Conservation (phyloP, 1,140 invertebrate species). For the Orussus abietinus region DNA sequence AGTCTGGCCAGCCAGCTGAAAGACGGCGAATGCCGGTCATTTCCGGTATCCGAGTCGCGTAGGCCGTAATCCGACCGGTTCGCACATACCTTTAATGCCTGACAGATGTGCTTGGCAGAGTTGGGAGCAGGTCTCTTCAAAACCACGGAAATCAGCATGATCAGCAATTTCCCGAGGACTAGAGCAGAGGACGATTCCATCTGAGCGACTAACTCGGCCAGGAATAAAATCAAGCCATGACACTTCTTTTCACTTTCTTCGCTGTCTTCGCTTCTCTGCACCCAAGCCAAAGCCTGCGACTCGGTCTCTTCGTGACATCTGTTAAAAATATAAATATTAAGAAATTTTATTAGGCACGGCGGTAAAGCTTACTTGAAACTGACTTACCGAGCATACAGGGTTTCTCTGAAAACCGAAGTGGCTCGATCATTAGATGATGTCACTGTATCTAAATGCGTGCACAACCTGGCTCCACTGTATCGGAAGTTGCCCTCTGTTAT, state of each 20-base stretch:
- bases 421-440: slow-evolving; percentile 31
- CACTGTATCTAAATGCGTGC: slow-evolving; percentile 57
- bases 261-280: slow-evolving; percentile 27
- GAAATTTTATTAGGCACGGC: slow-evolving; percentile 1
- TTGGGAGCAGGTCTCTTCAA: slow-evolving; percentile 42
- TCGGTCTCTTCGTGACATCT: slow-evolving; percentile 44
- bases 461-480: slow-evolving; percentile 63
- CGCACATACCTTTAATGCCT: slow-evolving; percentile 49
- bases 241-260: slow-evolving; percentile 42
- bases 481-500: slow-evolving; percentile 64
- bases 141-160: slow-evolving; percentile 40
- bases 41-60: too few relatives aligned
- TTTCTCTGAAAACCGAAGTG: slow-evolving; percentile 53
- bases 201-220: slow-evolving; percentile 48
- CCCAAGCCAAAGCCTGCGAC: slow-evolving; percentile 28
- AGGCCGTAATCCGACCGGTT: too few relatives aligned
- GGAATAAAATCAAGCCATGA: slow-evolving; percentile 46
- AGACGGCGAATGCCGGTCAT: too few relatives aligned
- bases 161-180: slow-evolving; percentile 39
- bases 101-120: slow-evolving; percentile 51
- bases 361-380: slow-evolving; percentile 1
- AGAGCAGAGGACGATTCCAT: slow-evolving; percentile 38
- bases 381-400: slow-evolving; percentile 42
- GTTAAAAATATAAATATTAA: slow-evolving; percentile 12
- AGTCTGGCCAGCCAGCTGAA: slow-evolving; percentile 46